These are phyloP conservation scores for Telmatherina bonti DNA, from an alignment of 2,797 vertebrate genomes.

Conservation along the genomic window DNA sequence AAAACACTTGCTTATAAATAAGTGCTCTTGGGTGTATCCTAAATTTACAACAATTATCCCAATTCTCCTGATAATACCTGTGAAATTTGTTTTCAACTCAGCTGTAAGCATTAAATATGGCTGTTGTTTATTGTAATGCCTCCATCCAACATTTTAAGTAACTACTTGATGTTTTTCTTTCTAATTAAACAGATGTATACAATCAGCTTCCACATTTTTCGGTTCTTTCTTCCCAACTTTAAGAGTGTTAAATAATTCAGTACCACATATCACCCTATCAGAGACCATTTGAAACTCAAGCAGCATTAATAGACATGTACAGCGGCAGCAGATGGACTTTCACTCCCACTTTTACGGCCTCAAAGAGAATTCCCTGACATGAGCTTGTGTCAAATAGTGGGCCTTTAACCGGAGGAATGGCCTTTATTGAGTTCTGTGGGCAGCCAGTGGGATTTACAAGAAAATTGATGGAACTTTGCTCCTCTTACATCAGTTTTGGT, in stretches of 20 bases:
- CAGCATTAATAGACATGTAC: conserved; percentile 2
- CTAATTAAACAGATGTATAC: conserved; percentile 1
- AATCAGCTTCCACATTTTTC: not conserved
- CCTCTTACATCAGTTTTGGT: conserved; percentile 17
- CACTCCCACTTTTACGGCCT: conserved; percentile 13
- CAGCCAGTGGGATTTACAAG: conserved; percentile 28
- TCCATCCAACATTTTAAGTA: conserved; percentile 27
- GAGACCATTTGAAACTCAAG: conserved; percentile 11
- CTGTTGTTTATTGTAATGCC: conserved; percentile 9
- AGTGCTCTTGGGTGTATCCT: conserved; percentile 6
- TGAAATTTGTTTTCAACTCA: conserved; percentile 26
- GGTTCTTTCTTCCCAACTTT: conserved; percentile 3
- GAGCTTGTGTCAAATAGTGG: conserved; percentile 45
- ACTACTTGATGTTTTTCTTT: not conserved
- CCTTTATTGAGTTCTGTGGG: conserved; percentile 51
- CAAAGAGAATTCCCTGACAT: conserved; percentile 37
- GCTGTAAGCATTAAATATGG: conserved; percentile 30
- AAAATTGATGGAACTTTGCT: conserved; percentile 26
- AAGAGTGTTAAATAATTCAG: conserved; percentile 22
- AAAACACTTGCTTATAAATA: not conserved
- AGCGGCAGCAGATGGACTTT: conserved; percentile 10
- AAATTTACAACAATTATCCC: conserved; percentile 29
- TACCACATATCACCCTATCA: conserved; percentile 8
- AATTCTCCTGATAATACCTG: conserved; percentile 15
- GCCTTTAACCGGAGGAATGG: conserved; percentile 49